phyloP scores from a whole-genome alignment of 2,888 invertebrate genomes.

The Gandaritis pyraliata region DNA sequence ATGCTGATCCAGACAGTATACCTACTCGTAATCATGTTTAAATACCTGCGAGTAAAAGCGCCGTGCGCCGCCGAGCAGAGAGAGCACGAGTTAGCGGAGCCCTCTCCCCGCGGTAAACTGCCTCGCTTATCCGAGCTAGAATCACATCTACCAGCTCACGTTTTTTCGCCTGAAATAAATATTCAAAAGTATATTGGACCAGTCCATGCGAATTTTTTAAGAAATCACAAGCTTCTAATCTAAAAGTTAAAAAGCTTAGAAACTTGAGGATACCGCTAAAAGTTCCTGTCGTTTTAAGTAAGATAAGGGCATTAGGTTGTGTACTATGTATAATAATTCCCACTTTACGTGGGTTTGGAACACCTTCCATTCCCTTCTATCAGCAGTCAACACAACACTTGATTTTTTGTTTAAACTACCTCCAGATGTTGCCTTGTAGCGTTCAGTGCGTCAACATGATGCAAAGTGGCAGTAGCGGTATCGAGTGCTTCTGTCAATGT shows the following conservation, averaged over 20 bases:
- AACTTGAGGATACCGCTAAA: too few relatives aligned
- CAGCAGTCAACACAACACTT: too few relatives aligned
- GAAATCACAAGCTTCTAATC: too few relatives aligned
- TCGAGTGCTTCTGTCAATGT: constrained; percentile 85
- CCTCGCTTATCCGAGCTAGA: constrained; percentile 65
- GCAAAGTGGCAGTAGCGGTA: constrained; percentile 89
- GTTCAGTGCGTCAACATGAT: constrained; percentile 92
- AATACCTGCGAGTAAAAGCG: constrained; percentile 66
- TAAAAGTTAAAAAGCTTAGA: too few relatives aligned
- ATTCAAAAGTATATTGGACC: background rate
- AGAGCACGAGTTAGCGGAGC: constrained; percentile 61
- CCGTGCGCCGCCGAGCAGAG: constrained; percentile 68
- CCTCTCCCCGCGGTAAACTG: constrained; percentile 69
- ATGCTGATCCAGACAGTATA: too few relatives aligned
- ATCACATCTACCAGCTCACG: constrained; percentile 66
- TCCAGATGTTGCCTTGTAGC: constrained; percentile 91
- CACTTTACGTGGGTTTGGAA: too few relatives aligned
- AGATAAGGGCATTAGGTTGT: too few relatives aligned
- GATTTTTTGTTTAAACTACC: constrained; percentile 60
- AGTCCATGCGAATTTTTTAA: too few relatives aligned
- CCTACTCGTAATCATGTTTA: too few relatives aligned
- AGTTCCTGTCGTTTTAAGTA: too few relatives aligned
- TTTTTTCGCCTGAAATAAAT: constrained; percentile 60
- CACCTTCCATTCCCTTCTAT: too few relatives aligned
- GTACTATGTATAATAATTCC: too few relatives aligned